These are phyloP conservation scores for Steinernema khuongi DNA, from an alignment of 1,140 invertebrate genomes.

Conservation along the genomic window DNA sequence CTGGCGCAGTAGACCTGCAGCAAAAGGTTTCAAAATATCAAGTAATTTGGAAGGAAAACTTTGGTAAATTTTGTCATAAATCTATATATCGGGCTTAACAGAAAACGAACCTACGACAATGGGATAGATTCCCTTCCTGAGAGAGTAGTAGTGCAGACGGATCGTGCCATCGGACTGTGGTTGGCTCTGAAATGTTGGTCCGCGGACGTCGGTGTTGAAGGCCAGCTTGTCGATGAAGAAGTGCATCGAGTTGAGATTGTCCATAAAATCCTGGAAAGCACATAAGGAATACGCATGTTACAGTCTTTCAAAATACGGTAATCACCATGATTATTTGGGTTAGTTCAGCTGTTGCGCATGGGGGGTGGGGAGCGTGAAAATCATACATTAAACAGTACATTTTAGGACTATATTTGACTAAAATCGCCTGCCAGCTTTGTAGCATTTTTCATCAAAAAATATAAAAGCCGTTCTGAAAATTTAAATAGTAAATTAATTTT, in stretches of 20 bases:
- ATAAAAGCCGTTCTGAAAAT: background rate
- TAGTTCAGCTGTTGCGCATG: too few species aligned
- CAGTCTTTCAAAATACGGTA: background rate
- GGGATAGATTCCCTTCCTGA: constrained; percentile 25
- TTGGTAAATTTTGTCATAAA: too few species aligned
- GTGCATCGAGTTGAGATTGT: constrained; percentile 42
- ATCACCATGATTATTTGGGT: too few species aligned
- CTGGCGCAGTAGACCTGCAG: constrained; percentile 25
- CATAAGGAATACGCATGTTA: background rate
- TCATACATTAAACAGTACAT: too few species aligned
- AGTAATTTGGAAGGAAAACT: too few species aligned
- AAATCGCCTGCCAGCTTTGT: too few species aligned
- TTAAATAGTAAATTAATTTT: background rate
- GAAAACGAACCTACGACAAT: background rate
- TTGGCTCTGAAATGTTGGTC: constrained; percentile 37
- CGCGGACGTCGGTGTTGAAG: constrained; percentile 36
- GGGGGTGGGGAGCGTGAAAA: too few species aligned
- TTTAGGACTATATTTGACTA: too few species aligned
- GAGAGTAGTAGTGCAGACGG: constrained; percentile 35
- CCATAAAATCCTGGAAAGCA: constrained; percentile 35
- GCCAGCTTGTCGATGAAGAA: constrained; percentile 42
- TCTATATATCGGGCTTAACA: too few species aligned
- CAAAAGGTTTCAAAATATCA: background rate
- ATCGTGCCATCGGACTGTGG: constrained; percentile 27
- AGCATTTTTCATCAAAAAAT: background rate